Evolutionary conservation across 2,113 vertebrate species (phyloP).

Genomic region (Chaenocephalus aceratus): DNA sequence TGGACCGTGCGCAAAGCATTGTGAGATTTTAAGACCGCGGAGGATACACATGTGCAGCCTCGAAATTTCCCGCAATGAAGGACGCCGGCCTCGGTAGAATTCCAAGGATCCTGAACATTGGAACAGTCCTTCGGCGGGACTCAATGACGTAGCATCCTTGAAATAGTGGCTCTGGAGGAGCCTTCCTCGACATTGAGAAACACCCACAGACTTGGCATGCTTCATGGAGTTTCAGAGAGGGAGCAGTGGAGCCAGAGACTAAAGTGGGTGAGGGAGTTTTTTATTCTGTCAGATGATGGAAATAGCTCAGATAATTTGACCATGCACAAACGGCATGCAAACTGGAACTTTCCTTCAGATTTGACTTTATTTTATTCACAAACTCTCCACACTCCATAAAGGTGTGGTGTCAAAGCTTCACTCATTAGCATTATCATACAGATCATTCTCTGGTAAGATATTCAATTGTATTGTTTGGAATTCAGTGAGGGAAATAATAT

Average conservation of each 20-base stretch:
- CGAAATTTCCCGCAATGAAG: no score
- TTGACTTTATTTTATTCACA: background rate
- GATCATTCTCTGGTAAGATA: background rate
- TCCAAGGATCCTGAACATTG: no score
- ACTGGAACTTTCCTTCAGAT: conserved; percentile 6
- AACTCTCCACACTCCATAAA: background rate
- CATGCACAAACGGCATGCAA: background rate
- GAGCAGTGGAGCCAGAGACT: conserved; percentile 22
- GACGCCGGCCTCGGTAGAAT: no score
- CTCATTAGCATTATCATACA: background rate
- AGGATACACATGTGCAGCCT: no score
- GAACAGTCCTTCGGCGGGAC: no score
- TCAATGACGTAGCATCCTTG: no score
- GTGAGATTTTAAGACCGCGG: no score
- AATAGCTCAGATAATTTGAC: conserved; percentile 6
- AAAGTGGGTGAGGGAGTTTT: conserved; percentile 5
- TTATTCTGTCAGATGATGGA: conserved; percentile 18
- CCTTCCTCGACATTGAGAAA: no score
- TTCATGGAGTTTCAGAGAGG: conserved; percentile 27
- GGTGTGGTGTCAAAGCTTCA: no score
- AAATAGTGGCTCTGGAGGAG: no score
- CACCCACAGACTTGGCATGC: conserved; percentile 37
- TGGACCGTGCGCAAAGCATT: no score
- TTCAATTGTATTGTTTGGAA: background rate
- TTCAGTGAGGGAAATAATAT: background rate